Base-by-base conservation (phyloP, 2,113 vertebrate genomes). In the Callipepla californica region DNA sequence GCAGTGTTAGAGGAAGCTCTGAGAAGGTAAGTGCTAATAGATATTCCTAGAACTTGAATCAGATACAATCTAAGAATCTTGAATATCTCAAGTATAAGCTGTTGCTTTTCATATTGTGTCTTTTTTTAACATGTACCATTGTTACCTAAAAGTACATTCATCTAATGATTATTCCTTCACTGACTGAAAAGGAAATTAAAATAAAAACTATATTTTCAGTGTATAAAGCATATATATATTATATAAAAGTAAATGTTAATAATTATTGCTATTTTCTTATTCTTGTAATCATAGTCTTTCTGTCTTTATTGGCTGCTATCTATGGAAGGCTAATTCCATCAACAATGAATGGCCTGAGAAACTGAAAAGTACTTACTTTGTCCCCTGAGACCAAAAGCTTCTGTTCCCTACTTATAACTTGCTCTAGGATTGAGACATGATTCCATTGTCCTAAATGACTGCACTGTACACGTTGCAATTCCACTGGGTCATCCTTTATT, bases 401-500 rank as follows among this genome's bases (percentile, higher is more conserved):
- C 80, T 87, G 78, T 67, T 92, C 45, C 80, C 55, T 50, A 66
- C 73, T 94, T 93, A 94, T 57, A 77, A 91, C 69, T 69, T 70
- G 47, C 76, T 84, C 47, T 75, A 47, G 44, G 90, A 80, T 90
- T 86, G 74, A 81, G 88, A 91, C 80, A 79, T 34, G 23, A 95
- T 80, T 94, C 85, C 58, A 61, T 85, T 84, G 90, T 95, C 57
- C 77, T 81, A 38, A 95, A 90, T 16, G 13, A 90, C 85, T 85
- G 87, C 73, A 63, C 58, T 80, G 85, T 40, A 47, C 66, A 73
- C 90, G 61, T 85, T 88, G 83, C 79, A 90, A 95, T 94, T 88
- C 95, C 90, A 84, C 77, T 66, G 94, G 90, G 90, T 96, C 92
- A 96, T 96, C 90, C 92, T 76, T 86, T 89, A 96, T 93, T 95